A percentile compares a stretch with the other conserved stretches of the same genome.
These are phyloP conservation scores for Abrostola triplasia DNA, from an alignment of 2,888 invertebrate species.

Conservation along the genomic window DNA sequence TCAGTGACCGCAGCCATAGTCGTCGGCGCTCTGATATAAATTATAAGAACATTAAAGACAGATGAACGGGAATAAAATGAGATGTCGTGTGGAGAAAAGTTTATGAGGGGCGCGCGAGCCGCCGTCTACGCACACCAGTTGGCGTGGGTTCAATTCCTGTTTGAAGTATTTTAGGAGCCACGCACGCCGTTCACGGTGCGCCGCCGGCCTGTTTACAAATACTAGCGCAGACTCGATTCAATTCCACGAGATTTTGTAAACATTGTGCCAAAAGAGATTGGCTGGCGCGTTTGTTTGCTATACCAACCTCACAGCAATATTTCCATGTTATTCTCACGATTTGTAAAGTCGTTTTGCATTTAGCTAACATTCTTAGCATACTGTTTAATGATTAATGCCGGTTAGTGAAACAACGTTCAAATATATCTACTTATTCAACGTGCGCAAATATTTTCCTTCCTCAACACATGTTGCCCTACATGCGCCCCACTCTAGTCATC, in stretches of 20 bases:
- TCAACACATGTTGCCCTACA: conserved; percentile 15
- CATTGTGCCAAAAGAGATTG: conserved; percentile 80
- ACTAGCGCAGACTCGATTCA: conserved; percentile 83
- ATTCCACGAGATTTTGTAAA: conserved; percentile 84
- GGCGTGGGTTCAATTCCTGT: conserved; percentile 86
- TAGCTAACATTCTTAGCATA: conserved; percentile 59
- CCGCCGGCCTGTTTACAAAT: conserved; percentile 85
- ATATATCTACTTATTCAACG: conserved; percentile 27
- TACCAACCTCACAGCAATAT: conserved; percentile 55
- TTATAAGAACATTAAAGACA: conserved; percentile 76
- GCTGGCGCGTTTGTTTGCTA: conserved; percentile 66
- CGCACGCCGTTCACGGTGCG: conserved; percentile 70
- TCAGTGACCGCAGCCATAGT: conserved; percentile 54
- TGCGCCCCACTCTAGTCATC: conserved; percentile 16
- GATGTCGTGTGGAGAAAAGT: conserved; percentile 83
- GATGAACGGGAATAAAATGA: conserved; percentile 78
- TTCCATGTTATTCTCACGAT: conserved; percentile 56
- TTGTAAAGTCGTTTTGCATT: conserved; percentile 52
- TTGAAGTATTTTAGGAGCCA: conserved; percentile 85
- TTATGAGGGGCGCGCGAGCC: conserved; percentile 80
- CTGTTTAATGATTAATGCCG: conserved; percentile 54
- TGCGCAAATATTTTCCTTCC: conserved; percentile 43
- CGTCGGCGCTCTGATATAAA: conserved; percentile 65
- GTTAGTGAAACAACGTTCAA: conserved; percentile 41
- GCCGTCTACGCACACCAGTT: conserved; percentile 86